Conservation (phyloP, 2,888 invertebrate species). For the Andrena hattorfiana region DNA sequence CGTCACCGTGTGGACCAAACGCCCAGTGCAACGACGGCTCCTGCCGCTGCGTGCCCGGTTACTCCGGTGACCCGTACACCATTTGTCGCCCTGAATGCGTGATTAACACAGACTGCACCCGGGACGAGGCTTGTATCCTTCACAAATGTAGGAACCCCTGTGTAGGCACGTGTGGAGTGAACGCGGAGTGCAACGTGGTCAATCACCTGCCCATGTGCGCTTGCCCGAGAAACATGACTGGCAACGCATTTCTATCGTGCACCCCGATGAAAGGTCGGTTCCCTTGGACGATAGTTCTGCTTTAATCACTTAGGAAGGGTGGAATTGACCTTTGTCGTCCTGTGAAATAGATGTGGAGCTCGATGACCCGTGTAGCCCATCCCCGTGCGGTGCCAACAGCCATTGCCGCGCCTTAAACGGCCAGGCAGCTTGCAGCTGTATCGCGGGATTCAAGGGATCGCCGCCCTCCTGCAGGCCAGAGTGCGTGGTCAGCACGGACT, state of each 20-base stretch:
- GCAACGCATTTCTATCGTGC: constrained; percentile 90
- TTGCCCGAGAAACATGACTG: constrained; percentile 89
- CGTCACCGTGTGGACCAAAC: constrained; percentile 91
- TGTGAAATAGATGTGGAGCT: constrained; percentile 82
- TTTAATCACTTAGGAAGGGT: not conserved
- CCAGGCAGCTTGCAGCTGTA: constrained; percentile 90
- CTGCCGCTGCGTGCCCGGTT: constrained; percentile 88
- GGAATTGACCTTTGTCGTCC: not conserved
- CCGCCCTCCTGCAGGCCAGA: constrained; percentile 92
- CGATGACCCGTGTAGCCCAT: constrained; percentile 90
- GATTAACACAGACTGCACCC: constrained; percentile 84
- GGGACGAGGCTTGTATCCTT: constrained; percentile 84
- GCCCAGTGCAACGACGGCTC: constrained; percentile 87
- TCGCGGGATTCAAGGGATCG: constrained; percentile 90
- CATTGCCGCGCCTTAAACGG: constrained; percentile 87
- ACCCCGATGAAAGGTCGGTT: constrained; percentile 86
- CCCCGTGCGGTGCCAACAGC: constrained; percentile 93
- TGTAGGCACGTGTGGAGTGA: constrained; percentile 90
- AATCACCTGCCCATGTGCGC: constrained; percentile 88
- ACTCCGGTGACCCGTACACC: constrained; percentile 87
- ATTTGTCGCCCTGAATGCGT: constrained; percentile 85
- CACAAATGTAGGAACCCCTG: constrained; percentile 88
- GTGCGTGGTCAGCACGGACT: constrained; percentile 93
- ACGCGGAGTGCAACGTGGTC: constrained; percentile 90
- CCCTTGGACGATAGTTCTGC: constrained; percentile 27